Evolutionary conservation across 2,113 vertebrate genomes (phyloP).

Genomic region (Noctilio leporinus): DNA sequence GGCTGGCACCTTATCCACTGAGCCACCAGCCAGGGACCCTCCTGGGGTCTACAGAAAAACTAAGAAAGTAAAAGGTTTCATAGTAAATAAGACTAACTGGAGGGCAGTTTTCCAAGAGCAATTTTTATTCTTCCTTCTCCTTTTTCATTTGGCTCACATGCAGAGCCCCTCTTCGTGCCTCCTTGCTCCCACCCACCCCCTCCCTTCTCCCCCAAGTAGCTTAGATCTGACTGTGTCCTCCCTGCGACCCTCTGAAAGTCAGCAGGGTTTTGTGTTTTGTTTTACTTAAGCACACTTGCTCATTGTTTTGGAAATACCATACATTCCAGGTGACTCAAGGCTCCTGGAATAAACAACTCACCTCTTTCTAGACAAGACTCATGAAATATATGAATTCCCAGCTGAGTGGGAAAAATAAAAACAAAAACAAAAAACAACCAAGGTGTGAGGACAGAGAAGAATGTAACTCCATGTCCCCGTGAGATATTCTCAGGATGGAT

Average conservation of each 20-base stretch:
- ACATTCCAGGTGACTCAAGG: constrained; percentile 37
- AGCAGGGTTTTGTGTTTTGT: not conserved
- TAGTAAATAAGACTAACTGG: not conserved
- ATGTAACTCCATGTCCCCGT: not conserved
- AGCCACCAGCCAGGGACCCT: no score
- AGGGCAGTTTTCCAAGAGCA: not conserved
- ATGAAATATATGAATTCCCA: not conserved
- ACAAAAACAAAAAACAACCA: not conserved
- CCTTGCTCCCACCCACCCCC: no score
- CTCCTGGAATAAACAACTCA: constrained; percentile 21
- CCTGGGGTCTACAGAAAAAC: not conserved
- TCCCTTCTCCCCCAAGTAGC: not conserved
- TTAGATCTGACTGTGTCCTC: not conserved
- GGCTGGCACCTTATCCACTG: no score
- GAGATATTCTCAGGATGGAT: not conserved
- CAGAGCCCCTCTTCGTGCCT: not conserved
- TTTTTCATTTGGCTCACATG: not conserved
- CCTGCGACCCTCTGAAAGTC: not conserved
- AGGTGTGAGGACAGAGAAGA: not conserved
- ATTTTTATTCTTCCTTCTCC: not conserved
- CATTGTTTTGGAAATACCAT: constrained; percentile 57
- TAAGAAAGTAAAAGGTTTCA: not conserved
- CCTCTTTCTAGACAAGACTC: constrained; percentile 8
- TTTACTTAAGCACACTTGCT: not conserved
- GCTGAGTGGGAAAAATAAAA: not conserved